Conservation (phyloP, 2,888 invertebrate species). For the Aphrophora alni region DNA sequence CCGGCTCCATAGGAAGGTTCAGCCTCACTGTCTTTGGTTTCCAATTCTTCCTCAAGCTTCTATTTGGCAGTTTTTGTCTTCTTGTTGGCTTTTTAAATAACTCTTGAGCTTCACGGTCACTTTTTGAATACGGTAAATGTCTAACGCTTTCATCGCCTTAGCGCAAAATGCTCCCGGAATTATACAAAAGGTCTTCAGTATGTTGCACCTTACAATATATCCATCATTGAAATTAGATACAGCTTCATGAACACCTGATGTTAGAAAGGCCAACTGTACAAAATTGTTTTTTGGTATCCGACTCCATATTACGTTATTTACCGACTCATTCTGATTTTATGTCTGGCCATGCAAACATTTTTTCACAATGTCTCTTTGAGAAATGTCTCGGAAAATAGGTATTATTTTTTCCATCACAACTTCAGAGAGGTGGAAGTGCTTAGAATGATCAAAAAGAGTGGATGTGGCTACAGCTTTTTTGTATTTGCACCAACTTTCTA, state of each 20-base stretch:
- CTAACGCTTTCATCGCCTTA: neutral
- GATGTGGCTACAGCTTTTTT: too few species aligned
- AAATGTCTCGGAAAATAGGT: neutral
- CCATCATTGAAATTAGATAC: neutral
- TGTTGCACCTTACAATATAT: neutral
- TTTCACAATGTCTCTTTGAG: neutral
- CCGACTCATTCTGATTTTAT: neutral
- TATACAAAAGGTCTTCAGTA: neutral
- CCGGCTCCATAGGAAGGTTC: slow-evolving; percentile 2
- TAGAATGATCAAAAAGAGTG: neutral
- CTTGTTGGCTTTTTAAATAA: neutral
- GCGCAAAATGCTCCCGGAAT: neutral
- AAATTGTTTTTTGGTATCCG: neutral
- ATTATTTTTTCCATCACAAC: neutral
- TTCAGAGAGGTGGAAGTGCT: neutral
- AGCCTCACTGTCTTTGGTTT: too few species aligned
- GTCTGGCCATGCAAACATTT: neutral
- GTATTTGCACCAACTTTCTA: neutral
- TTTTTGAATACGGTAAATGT: neutral
- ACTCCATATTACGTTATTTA: neutral
- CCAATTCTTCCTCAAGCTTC: neutral
- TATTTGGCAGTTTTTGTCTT: neutral
- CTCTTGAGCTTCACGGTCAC: neutral
- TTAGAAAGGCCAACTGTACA: neutral
- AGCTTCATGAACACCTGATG: neutral